Percentiles rank a stretch among this genome's conserved stretches.
These are phyloP conservation scores for Sebastes vulpes DNA, from an alignment of 2,797 vertebrate genomes.

Conservation along the genomic window DNA sequence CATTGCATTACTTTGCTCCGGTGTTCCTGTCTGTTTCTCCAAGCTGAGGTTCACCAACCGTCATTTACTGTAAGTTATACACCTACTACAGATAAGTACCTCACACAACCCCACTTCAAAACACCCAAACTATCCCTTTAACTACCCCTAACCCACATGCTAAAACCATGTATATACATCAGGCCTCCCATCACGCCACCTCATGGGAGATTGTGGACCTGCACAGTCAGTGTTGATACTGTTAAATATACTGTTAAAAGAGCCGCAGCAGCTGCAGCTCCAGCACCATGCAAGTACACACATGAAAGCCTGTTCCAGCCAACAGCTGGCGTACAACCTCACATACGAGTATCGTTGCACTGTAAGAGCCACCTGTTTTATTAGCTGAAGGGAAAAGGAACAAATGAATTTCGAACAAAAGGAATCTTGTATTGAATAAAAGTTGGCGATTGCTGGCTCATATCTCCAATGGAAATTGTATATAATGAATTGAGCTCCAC, in stretches of 20 bases:
- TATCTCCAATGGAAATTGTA: slow-evolving; percentile 76
- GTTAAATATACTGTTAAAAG: slow-evolving; percentile 54
- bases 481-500: slow-evolving; percentile 72
- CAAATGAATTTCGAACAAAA: slow-evolving; percentile 63
- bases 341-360: slow-evolving; percentile 64
- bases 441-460: slow-evolving; percentile 66
- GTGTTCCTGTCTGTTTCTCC: too few species aligned
- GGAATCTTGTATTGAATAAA: slow-evolving; percentile 55
- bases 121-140: background rate
- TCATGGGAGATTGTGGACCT: slow-evolving; percentile 38
- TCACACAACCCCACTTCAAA: too few species aligned
- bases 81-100: too few species aligned
- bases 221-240: slow-evolving; percentile 53
- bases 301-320: slow-evolving; percentile 51
- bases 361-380: slow-evolving; percentile 59
- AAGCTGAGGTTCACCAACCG: too few species aligned
- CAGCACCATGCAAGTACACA: slow-evolving; percentile 53
- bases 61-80: too few species aligned
- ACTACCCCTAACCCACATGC: slow-evolving; percentile 27
- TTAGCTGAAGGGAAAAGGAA: slow-evolving; percentile 61
- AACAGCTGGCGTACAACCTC: slow-evolving; percentile 57
- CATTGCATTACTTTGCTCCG: too few species aligned
- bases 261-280: slow-evolving; percentile 70
- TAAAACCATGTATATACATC: slow-evolving; percentile 21
- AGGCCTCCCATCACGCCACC: slow-evolving; percentile 51